Percentiles rank a stretch among this genome's conserved stretches.
Evolutionary conservation across 2,888 invertebrate species (phyloP).

Genomic region (Harpagoxenus sublaevis): DNA sequence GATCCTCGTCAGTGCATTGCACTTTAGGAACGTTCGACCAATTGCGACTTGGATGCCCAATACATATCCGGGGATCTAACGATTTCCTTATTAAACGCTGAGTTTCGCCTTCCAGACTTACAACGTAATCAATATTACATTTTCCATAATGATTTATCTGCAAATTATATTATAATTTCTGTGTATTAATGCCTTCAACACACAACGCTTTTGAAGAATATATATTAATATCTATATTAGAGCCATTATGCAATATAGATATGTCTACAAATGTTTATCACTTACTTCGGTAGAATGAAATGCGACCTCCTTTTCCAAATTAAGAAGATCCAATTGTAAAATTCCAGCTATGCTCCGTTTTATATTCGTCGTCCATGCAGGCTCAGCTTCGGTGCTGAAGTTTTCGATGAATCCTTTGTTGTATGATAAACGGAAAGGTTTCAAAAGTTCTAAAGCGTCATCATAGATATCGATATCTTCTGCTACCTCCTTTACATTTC

Average conservation of each 20-base stretch:
- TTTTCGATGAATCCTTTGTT: slow-evolving; percentile 81
- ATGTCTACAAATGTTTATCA: background rate
- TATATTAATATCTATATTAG: background rate
- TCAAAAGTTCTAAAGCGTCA: slow-evolving; percentile 77
- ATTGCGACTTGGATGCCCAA: slow-evolving; percentile 79
- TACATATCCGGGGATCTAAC: slow-evolving; percentile 84
- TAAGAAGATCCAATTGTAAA: slow-evolving; percentile 88
- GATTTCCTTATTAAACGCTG: slow-evolving; percentile 83
- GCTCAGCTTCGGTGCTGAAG: slow-evolving; percentile 81
- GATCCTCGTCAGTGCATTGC: slow-evolving; percentile 84
- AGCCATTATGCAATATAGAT: slow-evolving; percentile 14
- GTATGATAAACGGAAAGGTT: slow-evolving; percentile 81
- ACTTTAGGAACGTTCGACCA: slow-evolving; percentile 85
- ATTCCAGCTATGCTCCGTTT: slow-evolving; percentile 90
- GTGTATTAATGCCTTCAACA: background rate
- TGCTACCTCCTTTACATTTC: slow-evolving; percentile 70
- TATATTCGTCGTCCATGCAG: slow-evolving; percentile 90
- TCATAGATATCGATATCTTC: slow-evolving; percentile 64
- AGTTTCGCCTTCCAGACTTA: slow-evolving; percentile 76
- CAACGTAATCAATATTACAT: slow-evolving; percentile 85
- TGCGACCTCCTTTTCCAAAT: slow-evolving; percentile 78
- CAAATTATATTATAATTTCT: slow-evolving; percentile 46
- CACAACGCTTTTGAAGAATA: background rate
- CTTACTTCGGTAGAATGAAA: slow-evolving; percentile 83
- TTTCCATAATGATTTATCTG: slow-evolving; percentile 85